Base-by-base conservation (phyloP, 2,888 invertebrate species). In the Brachyptera putata region DNA sequence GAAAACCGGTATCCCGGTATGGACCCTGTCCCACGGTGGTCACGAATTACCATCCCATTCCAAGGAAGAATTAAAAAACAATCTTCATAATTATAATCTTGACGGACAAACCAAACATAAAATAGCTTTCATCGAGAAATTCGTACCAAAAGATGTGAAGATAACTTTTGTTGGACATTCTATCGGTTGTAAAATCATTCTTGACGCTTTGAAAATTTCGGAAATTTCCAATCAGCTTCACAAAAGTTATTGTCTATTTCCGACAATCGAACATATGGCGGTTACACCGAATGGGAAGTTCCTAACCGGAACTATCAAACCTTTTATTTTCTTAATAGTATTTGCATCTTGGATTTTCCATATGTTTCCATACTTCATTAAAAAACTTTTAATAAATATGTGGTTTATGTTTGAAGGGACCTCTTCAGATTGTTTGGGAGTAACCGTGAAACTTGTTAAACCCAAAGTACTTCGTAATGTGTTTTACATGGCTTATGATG, bases 161-260 rank as follows among this genome's bases (percentile, higher is more conserved):
- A 73, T 96, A 39, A 87, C 92, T 73, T 75, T 95, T 37, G 81
- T 95, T 67, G 94, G 91, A 1, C 95, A 96, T 78, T 95, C 95
- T 0, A 91, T 95, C 69, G 96, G 96, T 2, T 82, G 87, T 57
- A 92, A 93, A 83, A 84, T 94, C 69, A 80, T 85, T 63, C 71
- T 93, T 60, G 86, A 93, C 70, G 71, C 92, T 53, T 70, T 91
- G 25, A 80, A 86, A 18, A 59, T 46, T 24, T 11, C 39, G 41
- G 53, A 50, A 14, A 61, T 57, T 3, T 30, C 26, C 1, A 16
- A 50, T 1, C 58, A 59, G 13, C 71, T 88, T 34, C 73, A 77
- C n/a, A 83, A 84, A 66, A 79, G 83, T 62, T 87, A 87, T 73
- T 75, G 94, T 64, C 74, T 96, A 1, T 95, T 94, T 75, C 95